Evolutionary conservation across 1,140 invertebrate species (phyloP).

Genomic region (Venustaconcha ellipsiformis): DNA sequence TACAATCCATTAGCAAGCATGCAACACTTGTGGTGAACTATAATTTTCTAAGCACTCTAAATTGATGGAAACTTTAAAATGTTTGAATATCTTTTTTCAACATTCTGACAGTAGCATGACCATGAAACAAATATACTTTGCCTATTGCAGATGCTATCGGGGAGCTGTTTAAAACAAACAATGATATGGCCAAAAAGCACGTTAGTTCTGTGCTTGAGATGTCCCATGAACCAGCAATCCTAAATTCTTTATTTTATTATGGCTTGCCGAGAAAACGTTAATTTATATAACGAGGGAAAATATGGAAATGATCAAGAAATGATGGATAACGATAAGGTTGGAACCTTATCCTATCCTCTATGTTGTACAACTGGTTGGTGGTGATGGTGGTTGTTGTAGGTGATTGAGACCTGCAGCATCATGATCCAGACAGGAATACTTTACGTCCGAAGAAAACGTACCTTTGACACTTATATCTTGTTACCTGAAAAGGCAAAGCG

Average conservation of each 20-base stretch:
- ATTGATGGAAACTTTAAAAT: constrained; percentile 27
- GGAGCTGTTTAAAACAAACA: constrained; percentile 32
- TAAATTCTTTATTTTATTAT: constrained; percentile 32
- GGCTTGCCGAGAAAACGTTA: constrained; percentile 33
- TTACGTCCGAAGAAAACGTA: constrained; percentile 25
- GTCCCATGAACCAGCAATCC: constrained; percentile 35
- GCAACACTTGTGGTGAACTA: constrained; percentile 25
- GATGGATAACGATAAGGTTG: constrained; percentile 37
- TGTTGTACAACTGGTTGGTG: constrained; percentile 27
- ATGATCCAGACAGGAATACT: constrained; percentile 29
- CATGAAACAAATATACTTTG: constrained; percentile 29
- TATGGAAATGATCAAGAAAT: constrained; percentile 32
- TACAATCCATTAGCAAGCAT: constrained; percentile 2
- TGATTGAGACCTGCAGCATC: constrained; percentile 33
- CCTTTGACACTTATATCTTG: constrained; percentile 3
- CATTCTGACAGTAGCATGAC: constrained; percentile 11
- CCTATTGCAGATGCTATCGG: constrained; percentile 31
- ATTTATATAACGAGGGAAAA: constrained; percentile 35
- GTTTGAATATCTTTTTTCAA: constrained; percentile 16
- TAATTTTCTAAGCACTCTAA: constrained; percentile 38
- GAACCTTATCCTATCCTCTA: constrained; percentile 31
- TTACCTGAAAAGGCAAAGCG: constrained; percentile 17
- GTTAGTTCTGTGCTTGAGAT: constrained; percentile 24
- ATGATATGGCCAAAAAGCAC: constrained; percentile 29
- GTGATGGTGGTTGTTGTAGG: constrained; percentile 39